These are phyloP conservation scores for Leucophenga varia DNA, from an alignment of 1,140 invertebrate species.

Conservation along the genomic window DNA sequence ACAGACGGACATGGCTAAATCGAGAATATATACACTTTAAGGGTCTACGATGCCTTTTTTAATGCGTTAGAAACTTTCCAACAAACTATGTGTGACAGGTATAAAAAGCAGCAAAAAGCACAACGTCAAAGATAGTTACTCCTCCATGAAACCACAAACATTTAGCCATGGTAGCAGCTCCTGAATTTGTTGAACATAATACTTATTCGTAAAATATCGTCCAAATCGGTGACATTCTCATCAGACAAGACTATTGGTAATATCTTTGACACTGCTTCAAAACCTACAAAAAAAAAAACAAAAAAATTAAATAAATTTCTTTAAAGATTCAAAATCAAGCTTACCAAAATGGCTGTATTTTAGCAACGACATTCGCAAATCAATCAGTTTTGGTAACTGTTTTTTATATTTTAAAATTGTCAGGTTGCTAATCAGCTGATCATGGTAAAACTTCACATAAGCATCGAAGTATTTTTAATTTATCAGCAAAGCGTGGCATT, in stretches of 20 bases:
- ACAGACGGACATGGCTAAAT: no score
- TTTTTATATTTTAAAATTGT: slow-evolving; percentile 18
- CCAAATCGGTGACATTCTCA: slow-evolving; percentile 7
- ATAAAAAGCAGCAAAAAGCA: no score
- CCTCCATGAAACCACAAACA: slow-evolving; percentile 36
- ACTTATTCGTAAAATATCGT: slow-evolving; percentile 22
- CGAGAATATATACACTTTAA: no score
- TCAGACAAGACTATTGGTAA: slow-evolving; percentile 27
- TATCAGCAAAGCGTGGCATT: slow-evolving; percentile 18
- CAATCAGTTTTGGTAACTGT: slow-evolving; percentile 32
- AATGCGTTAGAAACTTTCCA: no score
- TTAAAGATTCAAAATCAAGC: neutral
- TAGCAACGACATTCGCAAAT: slow-evolving; percentile 34
- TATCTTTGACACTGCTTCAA: slow-evolving; percentile 25
- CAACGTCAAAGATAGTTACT: no score
- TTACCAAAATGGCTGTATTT: slow-evolving; percentile 30
- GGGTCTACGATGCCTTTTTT: no score
- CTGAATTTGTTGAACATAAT: slow-evolving; percentile 19
- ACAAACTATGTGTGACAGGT: no score
- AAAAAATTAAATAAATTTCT: no score
- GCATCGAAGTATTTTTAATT: slow-evolving; percentile 28
- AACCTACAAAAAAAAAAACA: slow-evolving; percentile 16
- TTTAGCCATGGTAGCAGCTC: slow-evolving; percentile 37
- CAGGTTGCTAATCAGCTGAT: slow-evolving; percentile 22
- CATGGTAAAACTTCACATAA: slow-evolving; percentile 23